Evolutionary conservation across 2,888 invertebrate genomes (phyloP).

Genomic region (Pachliopta kotzebuea): DNA sequence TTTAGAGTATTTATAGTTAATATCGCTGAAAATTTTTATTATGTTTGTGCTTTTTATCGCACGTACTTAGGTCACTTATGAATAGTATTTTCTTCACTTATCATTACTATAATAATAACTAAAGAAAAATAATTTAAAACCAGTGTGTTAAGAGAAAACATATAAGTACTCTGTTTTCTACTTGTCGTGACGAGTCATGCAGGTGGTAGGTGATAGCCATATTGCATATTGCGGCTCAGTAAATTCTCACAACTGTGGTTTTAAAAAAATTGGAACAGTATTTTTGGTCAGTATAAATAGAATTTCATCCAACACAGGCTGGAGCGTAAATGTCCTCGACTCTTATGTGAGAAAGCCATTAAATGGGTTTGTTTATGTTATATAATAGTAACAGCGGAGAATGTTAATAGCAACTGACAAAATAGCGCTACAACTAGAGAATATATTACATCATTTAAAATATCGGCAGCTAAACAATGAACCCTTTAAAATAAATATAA

Average conservation of each 20-base stretch:
- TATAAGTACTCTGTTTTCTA: not conserved
- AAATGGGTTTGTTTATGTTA: no score
- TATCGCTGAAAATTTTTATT: no score
- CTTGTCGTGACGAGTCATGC: not conserved
- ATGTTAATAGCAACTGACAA: not conserved
- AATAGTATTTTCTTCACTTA: no score
- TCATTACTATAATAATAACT: no score
- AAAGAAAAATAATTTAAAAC: no score
- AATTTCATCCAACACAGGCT: not conserved
- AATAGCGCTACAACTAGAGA: not conserved
- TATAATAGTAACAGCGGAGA: no score
- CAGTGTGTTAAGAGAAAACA: not conserved
- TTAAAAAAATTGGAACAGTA: not conserved
- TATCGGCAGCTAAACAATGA: not conserved
- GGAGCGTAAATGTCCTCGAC: no score
- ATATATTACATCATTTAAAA: not conserved
- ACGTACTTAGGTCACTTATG: no score
- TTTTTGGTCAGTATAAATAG: not conserved
- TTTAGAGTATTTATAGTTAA: no score
- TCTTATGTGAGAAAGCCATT: no score
- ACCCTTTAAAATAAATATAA: not conserved
- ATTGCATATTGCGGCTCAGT: not conserved
- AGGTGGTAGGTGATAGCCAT: not conserved
- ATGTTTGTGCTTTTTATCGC: no score
- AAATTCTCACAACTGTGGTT: not conserved